phyloP scores from a whole-genome alignment of 2,888 invertebrate species.

The Xestobium rufovillosum region DNA sequence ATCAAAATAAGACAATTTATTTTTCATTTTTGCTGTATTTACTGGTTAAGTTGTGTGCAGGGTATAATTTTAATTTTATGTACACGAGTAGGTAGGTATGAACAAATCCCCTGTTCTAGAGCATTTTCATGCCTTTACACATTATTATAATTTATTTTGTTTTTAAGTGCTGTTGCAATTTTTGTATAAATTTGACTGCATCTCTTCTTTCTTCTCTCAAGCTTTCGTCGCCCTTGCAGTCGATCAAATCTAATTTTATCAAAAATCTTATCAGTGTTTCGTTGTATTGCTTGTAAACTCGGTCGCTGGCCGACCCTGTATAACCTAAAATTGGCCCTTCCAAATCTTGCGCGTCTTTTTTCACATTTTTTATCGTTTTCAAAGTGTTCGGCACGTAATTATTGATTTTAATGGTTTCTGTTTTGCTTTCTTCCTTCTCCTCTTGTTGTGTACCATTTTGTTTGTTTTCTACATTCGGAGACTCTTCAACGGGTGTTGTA shows the following conservation, averaged over 20 bases:
- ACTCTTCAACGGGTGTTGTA: not conserved
- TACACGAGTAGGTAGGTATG: no score
- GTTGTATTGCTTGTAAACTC: slow-evolving; percentile 1
- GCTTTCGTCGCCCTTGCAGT: not conserved
- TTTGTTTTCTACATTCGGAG: no score
- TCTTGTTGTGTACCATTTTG: not conserved
- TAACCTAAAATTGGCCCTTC: not conserved
- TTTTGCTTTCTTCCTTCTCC: not conserved
- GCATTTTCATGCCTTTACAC: no score
- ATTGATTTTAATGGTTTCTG: not conserved
- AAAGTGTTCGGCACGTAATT: not conserved
- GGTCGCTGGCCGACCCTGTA: not conserved
- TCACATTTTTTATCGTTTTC: not conserved
- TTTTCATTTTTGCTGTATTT: no score
- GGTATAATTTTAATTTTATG: no score
- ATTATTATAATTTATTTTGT: slow-evolving; percentile 2
- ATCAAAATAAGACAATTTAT: no score
- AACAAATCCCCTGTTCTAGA: no score
- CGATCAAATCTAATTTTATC: not conserved
- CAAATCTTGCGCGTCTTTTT: not conserved
- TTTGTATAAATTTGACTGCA: not conserved
- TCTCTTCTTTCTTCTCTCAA: not conserved
- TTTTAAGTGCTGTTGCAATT: not conserved
- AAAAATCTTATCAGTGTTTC: not conserved
- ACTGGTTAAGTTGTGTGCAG: no score